phyloP scores from a whole-genome alignment of 2,113 vertebrate species.

The Crotalus helleri region DNA sequence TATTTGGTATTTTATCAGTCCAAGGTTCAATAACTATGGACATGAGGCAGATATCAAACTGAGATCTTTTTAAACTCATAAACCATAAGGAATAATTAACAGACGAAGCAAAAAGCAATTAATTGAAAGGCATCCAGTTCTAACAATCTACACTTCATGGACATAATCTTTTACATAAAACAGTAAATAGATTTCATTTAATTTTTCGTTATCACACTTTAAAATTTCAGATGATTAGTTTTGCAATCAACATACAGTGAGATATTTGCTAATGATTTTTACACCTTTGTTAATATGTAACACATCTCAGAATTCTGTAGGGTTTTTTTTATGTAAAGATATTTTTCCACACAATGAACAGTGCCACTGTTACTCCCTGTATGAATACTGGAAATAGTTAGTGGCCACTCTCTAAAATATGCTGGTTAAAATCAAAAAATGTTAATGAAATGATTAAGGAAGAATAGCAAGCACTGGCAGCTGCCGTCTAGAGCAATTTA shows the following conservation, averaged over 20 bases:
- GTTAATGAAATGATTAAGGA: background rate
- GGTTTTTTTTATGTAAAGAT: background rate
- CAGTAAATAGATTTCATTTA: background rate
- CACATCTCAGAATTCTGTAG: background rate
- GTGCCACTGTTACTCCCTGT: background rate
- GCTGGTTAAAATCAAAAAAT: background rate
- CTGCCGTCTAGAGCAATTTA: background rate
- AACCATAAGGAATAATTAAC: slow-evolving; percentile 19
- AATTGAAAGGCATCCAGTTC: slow-evolving; percentile 33
- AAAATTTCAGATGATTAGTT: background rate
- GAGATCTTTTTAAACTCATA: slow-evolving; percentile 34
- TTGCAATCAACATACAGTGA: background rate
- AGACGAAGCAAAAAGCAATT: slow-evolving; percentile 47
- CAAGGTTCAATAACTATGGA: background rate
- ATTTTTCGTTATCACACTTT: background rate
- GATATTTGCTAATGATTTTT: background rate
- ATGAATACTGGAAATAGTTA: background rate
- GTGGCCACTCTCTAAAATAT: background rate
- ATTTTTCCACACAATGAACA: background rate
- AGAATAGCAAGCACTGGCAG: background rate
- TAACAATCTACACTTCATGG: slow-evolving; percentile 3
- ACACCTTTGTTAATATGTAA: background rate
- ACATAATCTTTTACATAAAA: background rate
- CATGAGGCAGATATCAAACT: slow-evolving; percentile 29
- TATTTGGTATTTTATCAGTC: background rate